Evolutionary conservation across 2,113 vertebrate genomes (phyloP).

Genomic region (Colaptes auratus): DNA sequence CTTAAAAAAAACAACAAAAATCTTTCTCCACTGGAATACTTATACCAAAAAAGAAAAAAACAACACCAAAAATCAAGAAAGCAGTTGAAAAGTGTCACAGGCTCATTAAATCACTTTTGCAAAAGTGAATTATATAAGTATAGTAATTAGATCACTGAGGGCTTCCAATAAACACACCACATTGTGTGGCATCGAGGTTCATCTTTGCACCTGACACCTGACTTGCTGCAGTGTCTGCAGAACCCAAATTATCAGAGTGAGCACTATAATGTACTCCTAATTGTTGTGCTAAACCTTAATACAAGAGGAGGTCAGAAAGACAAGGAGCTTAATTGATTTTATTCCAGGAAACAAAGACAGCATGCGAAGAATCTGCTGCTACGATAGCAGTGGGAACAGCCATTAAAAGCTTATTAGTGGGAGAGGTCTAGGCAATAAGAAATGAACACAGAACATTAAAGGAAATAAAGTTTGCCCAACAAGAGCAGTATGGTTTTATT

Average conservation of each 20-base stretch:
- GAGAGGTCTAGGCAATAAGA: conserved; percentile 9
- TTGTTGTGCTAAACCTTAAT: conserved; percentile 21
- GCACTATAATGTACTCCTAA: conserved; percentile 3
- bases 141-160: conserved; percentile 33
- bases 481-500: background rate
- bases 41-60: background rate
- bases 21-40: background rate
- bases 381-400: background rate
- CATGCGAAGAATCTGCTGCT: background rate
- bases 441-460: background rate
- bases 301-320: conserved; percentile 28
- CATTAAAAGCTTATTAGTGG: conserved; percentile 69
- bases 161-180: background rate
- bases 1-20: background rate
- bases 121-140: background rate
- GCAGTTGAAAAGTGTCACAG: background rate
- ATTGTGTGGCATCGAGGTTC: background rate
- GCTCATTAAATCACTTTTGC: background rate
- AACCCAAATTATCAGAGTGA: background rate
- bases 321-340: conserved; percentile 60
- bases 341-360: conserved; percentile 38
- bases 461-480: background rate
- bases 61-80: background rate
- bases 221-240: conserved; percentile 6
- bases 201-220: conserved; percentile 22